Evolutionary conservation across 1,140 invertebrate species (phyloP), one percentile per base, ranked within the genome.

Genomic region (Lepidotrigona ventralis): DNA sequence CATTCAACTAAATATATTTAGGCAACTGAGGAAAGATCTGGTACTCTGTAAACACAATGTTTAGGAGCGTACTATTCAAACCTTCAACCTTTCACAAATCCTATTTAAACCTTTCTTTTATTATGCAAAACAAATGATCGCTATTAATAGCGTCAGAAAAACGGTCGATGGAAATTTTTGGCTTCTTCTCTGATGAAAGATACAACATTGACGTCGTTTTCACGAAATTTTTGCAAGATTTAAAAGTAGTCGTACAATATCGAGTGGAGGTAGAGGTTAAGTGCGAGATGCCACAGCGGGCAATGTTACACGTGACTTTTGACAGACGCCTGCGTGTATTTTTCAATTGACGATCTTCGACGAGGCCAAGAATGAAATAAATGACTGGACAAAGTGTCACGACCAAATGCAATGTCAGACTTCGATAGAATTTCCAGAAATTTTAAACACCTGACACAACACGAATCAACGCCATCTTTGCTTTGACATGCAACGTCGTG

Each of bases 401-500:
- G 4, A n/a, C 8, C 6, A 51, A 9, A 54, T 70, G 46, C 66
- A 70, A 70, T 68, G 63, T 89, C 71, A 63, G 14, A 74, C 53
- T 71, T 72, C 53, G n/a, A 83, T 19, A 39, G 33, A 68, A 64
- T 85, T 90, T 71, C 68, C 83, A 88, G 76, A 72, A 84, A 90
- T 81, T 90, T 91, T 74, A 85, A 90, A 89, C 88, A 81, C 82
- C 87, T 91, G 90, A 90, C 85, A 91, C 85, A 90, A 90, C 80
- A 90, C 75, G 86, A 86, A 89, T 83, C 85, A 88, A 88, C 91
- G 91, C 91, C 91, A 91, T 91, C 85, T 90, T 91, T 79, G 66
- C 73, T 83, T 81, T 82, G 77, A 86, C 85, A 83, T 76, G 63
- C 60, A 75, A 85, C 73, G 73, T 60, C 69, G 79, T 33, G 14